Evolutionary conservation across 2,888 invertebrate genomes (phyloP).

Genomic region (Scaeva pyrastri): DNA sequence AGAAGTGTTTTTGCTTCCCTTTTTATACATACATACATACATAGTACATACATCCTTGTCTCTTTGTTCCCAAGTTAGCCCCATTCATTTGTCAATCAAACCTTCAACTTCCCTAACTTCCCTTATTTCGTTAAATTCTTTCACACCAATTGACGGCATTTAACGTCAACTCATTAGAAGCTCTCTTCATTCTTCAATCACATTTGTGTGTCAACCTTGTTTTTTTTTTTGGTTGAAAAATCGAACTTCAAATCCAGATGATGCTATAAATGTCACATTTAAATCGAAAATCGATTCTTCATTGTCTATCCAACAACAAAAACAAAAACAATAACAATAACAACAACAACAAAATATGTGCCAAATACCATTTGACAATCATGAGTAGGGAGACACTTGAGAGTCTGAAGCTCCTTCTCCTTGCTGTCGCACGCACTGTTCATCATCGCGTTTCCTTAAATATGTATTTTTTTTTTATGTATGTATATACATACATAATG

Average conservation of each 20-base stretch:
- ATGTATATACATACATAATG: too few species aligned
- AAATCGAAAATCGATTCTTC: constrained; percentile 62
- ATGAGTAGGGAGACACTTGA: constrained; percentile 58
- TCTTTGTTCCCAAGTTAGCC: neutral
- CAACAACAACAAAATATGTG: constrained; percentile 20
- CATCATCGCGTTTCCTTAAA: constrained; percentile 37
- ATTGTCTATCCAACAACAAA: neutral
- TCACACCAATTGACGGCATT: neutral
- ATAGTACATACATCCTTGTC: too few species aligned
- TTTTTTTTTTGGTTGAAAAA: constrained; percentile 44
- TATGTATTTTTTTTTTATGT: too few species aligned
- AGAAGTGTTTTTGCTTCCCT: neutral
- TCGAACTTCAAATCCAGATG: constrained; percentile 59
- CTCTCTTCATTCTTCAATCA: neutral
- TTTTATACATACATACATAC: neutral
- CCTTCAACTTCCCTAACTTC: neutral
- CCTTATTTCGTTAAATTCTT: neutral
- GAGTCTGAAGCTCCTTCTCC: constrained; percentile 30
- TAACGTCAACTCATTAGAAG: constrained; percentile 5
- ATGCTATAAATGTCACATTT: constrained; percentile 63
- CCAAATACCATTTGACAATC: constrained; percentile 57
- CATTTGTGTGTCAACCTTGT: neutral
- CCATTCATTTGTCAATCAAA: constrained; percentile 37
- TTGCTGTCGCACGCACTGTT: constrained; percentile 51
- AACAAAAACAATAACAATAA: constrained; percentile 9